Evolutionary conservation across 2,113 vertebrate species (phyloP).

Genomic region (Notarius lentiginosus): DNA sequence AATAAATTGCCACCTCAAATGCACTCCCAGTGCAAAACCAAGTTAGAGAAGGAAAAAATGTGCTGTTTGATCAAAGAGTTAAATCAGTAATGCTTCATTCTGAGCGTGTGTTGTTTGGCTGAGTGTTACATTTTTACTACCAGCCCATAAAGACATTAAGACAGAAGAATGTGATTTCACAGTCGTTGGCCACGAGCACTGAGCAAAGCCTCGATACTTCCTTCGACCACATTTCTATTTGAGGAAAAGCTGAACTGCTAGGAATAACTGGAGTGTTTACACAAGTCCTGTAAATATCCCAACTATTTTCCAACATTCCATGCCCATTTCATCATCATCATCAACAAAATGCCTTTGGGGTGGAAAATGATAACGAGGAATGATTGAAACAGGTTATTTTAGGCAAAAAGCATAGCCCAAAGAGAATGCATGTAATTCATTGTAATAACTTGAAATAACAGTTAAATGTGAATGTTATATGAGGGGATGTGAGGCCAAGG

Average conservation of each 20-base stretch:
- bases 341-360: conserved; percentile 21
- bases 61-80: not conserved
- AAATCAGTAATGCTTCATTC: not conserved
- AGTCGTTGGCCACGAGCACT: conserved; percentile 22
- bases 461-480: not conserved
- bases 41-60: not conserved
- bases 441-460: not conserved
- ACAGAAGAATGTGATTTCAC: conserved; percentile 50
- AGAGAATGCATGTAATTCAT: conserved; percentile 38
- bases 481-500: not conserved
- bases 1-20: not conserved
- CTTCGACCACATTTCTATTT: conserved; percentile 45
- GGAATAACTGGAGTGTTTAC: conserved; percentile 53
- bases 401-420: conserved; percentile 10
- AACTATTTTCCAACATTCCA: conserved; percentile 54
- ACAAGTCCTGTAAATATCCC: conserved; percentile 50
- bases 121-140: conserved; percentile 32
- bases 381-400: conserved; percentile 44
- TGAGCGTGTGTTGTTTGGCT: conserved; percentile 18
- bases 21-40: not conserved
- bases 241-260: conserved; percentile 45
- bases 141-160: conserved; percentile 39
- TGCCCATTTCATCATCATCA: conserved; percentile 42
- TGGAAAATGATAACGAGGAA: conserved; percentile 39
- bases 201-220: conserved; percentile 28